Evolutionary conservation across 1,140 invertebrate genomes (phyloP), one percentile per base, ranked within the genome.

Genomic region (Melanaphis sacchari): DNA sequence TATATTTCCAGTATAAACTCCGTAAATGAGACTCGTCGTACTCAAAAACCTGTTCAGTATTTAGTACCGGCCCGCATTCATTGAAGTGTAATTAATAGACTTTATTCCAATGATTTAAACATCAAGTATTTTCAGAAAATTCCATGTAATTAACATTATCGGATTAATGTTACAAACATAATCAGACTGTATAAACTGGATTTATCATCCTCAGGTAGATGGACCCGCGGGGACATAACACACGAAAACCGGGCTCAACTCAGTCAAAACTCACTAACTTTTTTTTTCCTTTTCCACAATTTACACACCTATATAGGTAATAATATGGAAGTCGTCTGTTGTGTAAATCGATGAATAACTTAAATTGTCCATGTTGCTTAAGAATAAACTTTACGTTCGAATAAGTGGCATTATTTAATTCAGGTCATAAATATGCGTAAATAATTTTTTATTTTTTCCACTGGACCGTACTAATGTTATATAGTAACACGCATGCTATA

Each of bases 51-150:
- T 89, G 87, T 89, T 89, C 46, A 22, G 85, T 36, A 46, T 52
- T 21, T 38, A 87, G 43, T 87, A 88, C 41, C 41, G 26, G 40
- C 40, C 90, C 26, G 59, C 22, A 82, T 41, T 49, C 90, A 82
- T 91, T 40, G 66, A 46, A 82, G 90, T 82, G 90, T 91, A 91
- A 91, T 91, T 91, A 91, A 91, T 82, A 82, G 43, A 91, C 90
- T 91, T 91, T 91, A 91, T 91, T 91, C 90, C 90, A 82, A 81
- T 40, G 90, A 82, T 91, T 91, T 82, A 82, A 82, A 82, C 90
- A 49, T 49, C 40, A n/a, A 91, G 54, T 91, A 91, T 91, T 91
- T 91, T 82, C 90, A 82, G 40, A 40, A 82, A 91, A 91, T 81
- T 49, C 66, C 90, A 31, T 91, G 90, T 91, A 91, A 91, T 91